Base-by-base conservation (phyloP, 1,140 invertebrate genomes). In the Dendroctonus valens region DNA sequence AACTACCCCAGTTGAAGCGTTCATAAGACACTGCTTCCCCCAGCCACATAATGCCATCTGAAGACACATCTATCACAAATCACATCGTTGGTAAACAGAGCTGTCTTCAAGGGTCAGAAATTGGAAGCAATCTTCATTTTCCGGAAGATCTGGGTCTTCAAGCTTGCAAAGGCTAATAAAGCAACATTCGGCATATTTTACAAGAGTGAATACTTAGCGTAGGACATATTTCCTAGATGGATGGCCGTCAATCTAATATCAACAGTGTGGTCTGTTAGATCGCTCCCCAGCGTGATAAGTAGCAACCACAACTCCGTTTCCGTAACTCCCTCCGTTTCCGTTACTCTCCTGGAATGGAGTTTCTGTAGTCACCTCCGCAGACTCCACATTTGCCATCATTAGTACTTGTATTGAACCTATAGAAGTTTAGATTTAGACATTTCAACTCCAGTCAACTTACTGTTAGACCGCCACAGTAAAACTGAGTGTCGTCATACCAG, bases 401-500 rank as follows among this genome's bases (percentile, higher is more conserved):
- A 7, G 50, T 38, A 3, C 54, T 48, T n/a, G 41, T 69, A 73
- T 69, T 73, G 72, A 9, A 65, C 62, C 71, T 72, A 62, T 61
- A 0, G 12, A 46, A 48, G 53, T 9, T 9, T 40, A 11, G 9
- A 40, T n/a, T 55, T 41, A 40, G 11, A 7, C 38, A 40, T 52
- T 6, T 52, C n/a, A 52, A 14, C 37, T 44, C 3, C 8, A 50
- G 11, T 62, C 7, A 7, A 66, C 69, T 80, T 77, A 87, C 85
- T 57, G 69, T 66, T 60, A 80, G 79, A 55, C 88, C 88, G 40
- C 88, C 89, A 73, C 89, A 91, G 74, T 81, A 89, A 40, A 86
- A 79, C 54, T 83, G 80, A 70, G 89, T 87, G 71, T 91, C 89
- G 50, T 86, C 77, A 42, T 82, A 88, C 75, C 90, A 87, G 1